Conservation (phyloP, 2,888 invertebrate species). For the Idaea dimidiata region DNA sequence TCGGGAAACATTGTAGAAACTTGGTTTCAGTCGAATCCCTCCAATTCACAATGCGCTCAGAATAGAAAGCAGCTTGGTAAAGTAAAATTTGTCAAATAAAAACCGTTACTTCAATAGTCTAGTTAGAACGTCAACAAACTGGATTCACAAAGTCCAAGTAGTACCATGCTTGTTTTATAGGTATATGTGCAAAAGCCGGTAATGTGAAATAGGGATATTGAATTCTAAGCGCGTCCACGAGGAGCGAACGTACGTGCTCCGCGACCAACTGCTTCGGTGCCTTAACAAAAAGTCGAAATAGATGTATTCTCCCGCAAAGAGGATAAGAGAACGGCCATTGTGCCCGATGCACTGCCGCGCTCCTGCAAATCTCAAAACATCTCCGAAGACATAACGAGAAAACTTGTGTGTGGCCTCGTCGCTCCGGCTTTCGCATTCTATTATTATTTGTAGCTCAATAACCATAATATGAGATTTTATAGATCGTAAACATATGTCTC, state of each 20-base stretch:
- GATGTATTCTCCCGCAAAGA: conserved; percentile 56
- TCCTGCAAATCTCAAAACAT: conserved; percentile 68
- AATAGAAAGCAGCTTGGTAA: conserved; percentile 19
- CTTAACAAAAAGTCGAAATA: conserved; percentile 64
- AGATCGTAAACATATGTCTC: conserved; percentile 42
- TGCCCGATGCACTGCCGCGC: conserved; percentile 59
- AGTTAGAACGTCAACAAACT: conserved; percentile 44
- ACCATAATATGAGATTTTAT: conserved; percentile 43
- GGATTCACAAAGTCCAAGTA: conserved; percentile 48
- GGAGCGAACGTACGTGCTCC: conserved; percentile 63
- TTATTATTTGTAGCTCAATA: conserved; percentile 54
- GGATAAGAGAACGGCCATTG: conserved; percentile 61
- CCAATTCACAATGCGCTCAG: conserved; percentile 6
- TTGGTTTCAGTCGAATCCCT: conserved; percentile 3
- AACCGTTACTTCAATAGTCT: conserved; percentile 33
- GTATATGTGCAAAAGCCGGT: conserved; percentile 56
- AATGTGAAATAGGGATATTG: conserved; percentile 65
- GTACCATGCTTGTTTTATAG: conserved; percentile 55
- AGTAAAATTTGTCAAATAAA: conserved; percentile 30
- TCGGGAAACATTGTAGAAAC: conserved; percentile 6
- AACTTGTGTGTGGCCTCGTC: conserved; percentile 52
- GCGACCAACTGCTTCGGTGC: conserved; percentile 57
- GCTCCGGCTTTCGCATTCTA: conserved; percentile 41
- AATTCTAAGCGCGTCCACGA: conserved; percentile 67
- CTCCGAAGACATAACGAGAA: conserved; percentile 67